Evolutionary conservation across 2,113 vertebrate species (phyloP).

Genomic region (Bostrychus sinensis): DNA sequence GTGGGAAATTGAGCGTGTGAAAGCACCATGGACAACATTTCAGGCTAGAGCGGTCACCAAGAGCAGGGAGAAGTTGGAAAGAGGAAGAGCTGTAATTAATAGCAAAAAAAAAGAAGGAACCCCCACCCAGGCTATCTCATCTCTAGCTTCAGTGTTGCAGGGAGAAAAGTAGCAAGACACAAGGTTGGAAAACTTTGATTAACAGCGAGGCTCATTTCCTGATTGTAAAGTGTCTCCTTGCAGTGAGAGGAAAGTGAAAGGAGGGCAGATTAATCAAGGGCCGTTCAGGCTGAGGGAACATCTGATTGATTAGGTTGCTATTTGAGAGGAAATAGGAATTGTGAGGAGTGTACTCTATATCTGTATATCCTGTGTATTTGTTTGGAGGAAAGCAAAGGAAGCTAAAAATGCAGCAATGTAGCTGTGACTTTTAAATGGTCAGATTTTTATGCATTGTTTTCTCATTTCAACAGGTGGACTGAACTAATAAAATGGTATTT

Average conservation of each 20-base stretch:
- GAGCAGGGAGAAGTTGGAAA: slow-evolving; percentile 76
- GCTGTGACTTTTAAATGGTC: slow-evolving; percentile 9
- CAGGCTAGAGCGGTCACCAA: slow-evolving; percentile 78
- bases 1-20: slow-evolving; percentile 85
- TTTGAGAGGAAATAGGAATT: slow-evolving; percentile 88
- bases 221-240: slow-evolving; percentile 52
- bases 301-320: slow-evolving; percentile 86
- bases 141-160: slow-evolving; percentile 60
- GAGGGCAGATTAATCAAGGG: slow-evolving; percentile 84
- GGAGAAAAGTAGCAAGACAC: slow-evolving; percentile 57
- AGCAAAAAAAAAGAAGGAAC: slow-evolving; percentile 16
- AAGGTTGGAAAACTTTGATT: slow-evolving; percentile 68
- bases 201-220: slow-evolving; percentile 79
- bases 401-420: slow-evolving; percentile 20
- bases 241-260: slow-evolving; percentile 75
- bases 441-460: slow-evolving; percentile 11
- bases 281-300: slow-evolving; percentile 84
- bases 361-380: slow-evolving; percentile 77
- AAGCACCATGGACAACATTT: slow-evolving; percentile 71
- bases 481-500: slow-evolving; percentile 77
- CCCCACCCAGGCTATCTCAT: slow-evolving; percentile 41
- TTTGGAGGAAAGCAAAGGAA: slow-evolving; percentile 13
- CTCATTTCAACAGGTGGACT: slow-evolving; percentile 39
- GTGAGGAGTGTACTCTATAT: slow-evolving; percentile 75
- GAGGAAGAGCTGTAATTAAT: slow-evolving; percentile 75